These are phyloP conservation scores for Melipona bicolor DNA, from an alignment of 2,888 invertebrate genomes.

Conservation along the genomic window DNA sequence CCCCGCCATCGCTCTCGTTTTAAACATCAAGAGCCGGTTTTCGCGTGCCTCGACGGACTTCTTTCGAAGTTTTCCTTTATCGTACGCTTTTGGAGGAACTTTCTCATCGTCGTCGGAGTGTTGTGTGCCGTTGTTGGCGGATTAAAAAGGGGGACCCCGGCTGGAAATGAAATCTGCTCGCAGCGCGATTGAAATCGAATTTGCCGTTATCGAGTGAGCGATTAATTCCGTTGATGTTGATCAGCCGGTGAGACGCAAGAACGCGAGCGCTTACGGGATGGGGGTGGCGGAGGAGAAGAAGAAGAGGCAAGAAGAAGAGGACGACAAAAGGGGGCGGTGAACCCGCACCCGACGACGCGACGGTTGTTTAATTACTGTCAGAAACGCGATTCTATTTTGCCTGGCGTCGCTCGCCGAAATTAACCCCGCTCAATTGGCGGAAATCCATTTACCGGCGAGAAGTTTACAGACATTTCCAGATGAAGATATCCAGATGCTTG, in stretches of 20 bases:
- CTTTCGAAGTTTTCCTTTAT: constrained; percentile 50
- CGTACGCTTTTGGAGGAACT: constrained; percentile 36
- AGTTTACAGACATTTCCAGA: not conserved
- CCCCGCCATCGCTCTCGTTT: constrained; percentile 52
- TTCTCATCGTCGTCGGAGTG: constrained; percentile 15
- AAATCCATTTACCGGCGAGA: constrained; percentile 9
- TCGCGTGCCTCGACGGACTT: constrained; percentile 56
- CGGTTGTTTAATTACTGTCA: constrained; percentile 26
- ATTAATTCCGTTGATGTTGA: constrained; percentile 35
- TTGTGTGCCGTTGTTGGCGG: not conserved
- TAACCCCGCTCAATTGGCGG: constrained; percentile 8
- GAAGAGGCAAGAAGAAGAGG: not conserved
- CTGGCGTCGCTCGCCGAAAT: not conserved
- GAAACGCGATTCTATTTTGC: constrained; percentile 16
- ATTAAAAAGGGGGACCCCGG: constrained; percentile 7
- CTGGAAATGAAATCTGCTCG: constrained; percentile 30
- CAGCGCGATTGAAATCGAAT: constrained; percentile 26
- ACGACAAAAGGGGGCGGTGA: not conserved
- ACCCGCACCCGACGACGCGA: not conserved
- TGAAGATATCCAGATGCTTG: not conserved
- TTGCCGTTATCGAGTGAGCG: constrained; percentile 14
- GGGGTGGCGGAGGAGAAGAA: too few species aligned
- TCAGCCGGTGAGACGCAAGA: constrained; percentile 2
- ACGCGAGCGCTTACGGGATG: not conserved
- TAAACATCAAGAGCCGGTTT: constrained; percentile 50